Evolutionary conservation across 2,797 vertebrate species (phyloP), one percentile per base, ranked within the genome.

Genomic region (Sebastes paucispinis): DNA sequence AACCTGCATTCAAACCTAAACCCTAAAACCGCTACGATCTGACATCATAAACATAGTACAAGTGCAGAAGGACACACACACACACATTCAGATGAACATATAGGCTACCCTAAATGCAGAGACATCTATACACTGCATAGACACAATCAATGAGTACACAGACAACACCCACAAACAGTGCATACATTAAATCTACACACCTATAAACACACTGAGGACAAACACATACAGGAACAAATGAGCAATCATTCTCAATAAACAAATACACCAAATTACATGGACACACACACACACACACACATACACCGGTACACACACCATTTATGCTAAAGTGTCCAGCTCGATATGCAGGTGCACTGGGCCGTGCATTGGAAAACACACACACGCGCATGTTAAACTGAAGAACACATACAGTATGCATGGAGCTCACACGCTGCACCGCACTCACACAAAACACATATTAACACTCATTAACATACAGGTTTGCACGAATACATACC

Each of bases 371-470:
- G 31, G 52, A 39, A 16, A 25, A 43, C 14, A 68, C 72, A 57
- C 27, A 57, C 27, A 4, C 47, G 22, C 47, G 4, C 59, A 18
- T 5, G 32, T 34, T 31, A 18, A 72, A 34, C 32, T 67, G n/a
- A 54, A 63, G 63, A 3, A 69, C 64, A 69, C 43, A 31, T 9
- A 43, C 55, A 34, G 70, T 29, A 55, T 29, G 55, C 54, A 67
- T 14, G 69, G 11, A 18, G 32, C 50, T 32, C 4, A 68, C 69
- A 78, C 16, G 67, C 55, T 59, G 39, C 43, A 31, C 52, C 31
- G 20, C 73, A 68, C 77, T 73, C 74, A 74, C 78, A 71, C 66
- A 64, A 9, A 65, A 69, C 66, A 69, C 73, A 83, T 8, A 55
- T 77, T 77, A 77, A 71, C 68, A 43, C 58, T 34, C 52, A 73